Conservation (phyloP, 2,888 invertebrate species). For the Hofmannophila pseudospretella region DNA sequence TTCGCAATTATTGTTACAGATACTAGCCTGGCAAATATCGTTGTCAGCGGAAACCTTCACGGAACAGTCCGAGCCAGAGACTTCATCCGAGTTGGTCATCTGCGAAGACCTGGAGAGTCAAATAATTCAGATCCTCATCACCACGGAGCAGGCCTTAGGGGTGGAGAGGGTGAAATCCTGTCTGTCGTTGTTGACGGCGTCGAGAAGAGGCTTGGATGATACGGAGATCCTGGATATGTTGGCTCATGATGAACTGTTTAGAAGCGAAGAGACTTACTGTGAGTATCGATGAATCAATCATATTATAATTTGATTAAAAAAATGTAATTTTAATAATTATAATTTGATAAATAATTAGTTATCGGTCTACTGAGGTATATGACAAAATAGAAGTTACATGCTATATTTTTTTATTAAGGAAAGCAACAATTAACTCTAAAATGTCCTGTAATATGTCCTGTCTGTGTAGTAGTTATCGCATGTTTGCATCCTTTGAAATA, state of each 20-base stretch:
- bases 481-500: too few species aligned
- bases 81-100: slow-evolving; percentile 54
- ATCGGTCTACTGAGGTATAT: too few species aligned
- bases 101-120: slow-evolving; percentile 77
- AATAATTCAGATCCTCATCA: slow-evolving; percentile 81
- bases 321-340: too few species aligned
- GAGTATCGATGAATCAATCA: slow-evolving; percentile 30
- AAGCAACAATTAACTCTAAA: too few species aligned
- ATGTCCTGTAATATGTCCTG: too few species aligned
- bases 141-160: slow-evolving; percentile 82
- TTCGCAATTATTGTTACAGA: too few species aligned
- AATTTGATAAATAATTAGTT: too few species aligned
- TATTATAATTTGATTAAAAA: too few species aligned
- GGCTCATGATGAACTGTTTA: slow-evolving; percentile 80
- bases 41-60: slow-evolving; percentile 69
- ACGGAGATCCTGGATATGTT: slow-evolving; percentile 87
- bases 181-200: slow-evolving; percentile 84
- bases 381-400: too few species aligned
- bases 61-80: slow-evolving; percentile 58
- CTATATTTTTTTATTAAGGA: too few species aligned
- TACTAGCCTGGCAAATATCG: slow-evolving; percentile 72
- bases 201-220: slow-evolving; percentile 87
- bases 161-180: slow-evolving; percentile 81
- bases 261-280: slow-evolving; percentile 81
- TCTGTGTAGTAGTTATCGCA: too few species aligned